Percentiles rank a stretch among this genome's conserved stretches.
Conservation (phyloP, 2,113 vertebrate genomes). For the Struthio camelus region DNA sequence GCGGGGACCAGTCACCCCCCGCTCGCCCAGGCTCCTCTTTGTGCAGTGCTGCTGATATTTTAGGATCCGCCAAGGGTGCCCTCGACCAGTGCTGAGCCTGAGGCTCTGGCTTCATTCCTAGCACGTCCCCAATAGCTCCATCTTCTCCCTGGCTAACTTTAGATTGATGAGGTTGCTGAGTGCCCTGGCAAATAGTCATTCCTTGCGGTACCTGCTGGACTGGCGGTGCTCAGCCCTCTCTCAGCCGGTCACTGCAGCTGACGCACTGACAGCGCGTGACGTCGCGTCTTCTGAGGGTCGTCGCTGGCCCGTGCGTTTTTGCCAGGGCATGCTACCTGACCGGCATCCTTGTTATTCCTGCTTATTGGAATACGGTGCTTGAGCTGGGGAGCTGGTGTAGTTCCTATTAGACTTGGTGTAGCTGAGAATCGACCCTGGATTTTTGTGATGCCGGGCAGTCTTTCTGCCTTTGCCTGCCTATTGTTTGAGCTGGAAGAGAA, state of each 20-base stretch:
- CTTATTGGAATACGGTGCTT: not conserved
- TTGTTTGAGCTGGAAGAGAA: not conserved
- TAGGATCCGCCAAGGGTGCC: fast-evolving
- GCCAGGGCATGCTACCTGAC: not conserved
- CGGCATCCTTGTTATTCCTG: not conserved
- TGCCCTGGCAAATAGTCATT: not conserved
- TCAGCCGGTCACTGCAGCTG: fast-evolving
- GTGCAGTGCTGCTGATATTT: not conserved
- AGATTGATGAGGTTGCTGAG: not conserved
- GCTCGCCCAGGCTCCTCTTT: not conserved
- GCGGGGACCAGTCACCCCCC: not conserved
- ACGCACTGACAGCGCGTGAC: not conserved
- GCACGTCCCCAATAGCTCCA: not conserved
- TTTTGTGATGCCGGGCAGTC: not conserved
- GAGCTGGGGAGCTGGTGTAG: not conserved
- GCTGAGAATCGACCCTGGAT: fast-evolving
- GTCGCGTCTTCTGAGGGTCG: not conserved
- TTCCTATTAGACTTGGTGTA: not conserved
- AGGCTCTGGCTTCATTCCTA: not conserved
- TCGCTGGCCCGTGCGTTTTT: not conserved
- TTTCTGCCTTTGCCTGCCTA: not conserved
- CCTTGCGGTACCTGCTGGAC: not conserved
- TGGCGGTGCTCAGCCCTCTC: fast-evolving
- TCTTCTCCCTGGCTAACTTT: fast-evolving
- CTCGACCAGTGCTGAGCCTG: fast-evolving